Evolutionary conservation across 2,797 vertebrate species (phyloP).

Genomic region (Platalea minor): DNA sequence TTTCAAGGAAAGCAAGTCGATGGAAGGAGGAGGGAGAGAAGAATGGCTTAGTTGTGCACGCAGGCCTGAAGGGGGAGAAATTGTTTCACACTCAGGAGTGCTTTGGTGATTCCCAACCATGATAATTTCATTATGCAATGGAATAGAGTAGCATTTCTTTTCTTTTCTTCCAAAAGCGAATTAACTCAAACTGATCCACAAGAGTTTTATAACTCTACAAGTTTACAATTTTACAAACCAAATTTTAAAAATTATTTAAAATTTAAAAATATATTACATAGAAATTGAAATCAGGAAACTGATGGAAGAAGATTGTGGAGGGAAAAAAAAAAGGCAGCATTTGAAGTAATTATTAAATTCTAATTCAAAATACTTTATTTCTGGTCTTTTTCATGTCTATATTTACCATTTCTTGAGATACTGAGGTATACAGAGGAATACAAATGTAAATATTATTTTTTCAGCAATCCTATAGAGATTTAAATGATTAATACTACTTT

Average conservation of each 20-base stretch:
- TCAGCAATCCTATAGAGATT: neutral
- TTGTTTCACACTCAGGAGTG: neutral
- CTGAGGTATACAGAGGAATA: neutral
- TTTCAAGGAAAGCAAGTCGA: neutral
- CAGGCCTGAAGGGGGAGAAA: neutral
- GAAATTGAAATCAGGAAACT: neutral
- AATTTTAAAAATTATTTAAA: neutral
- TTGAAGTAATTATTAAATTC: neutral
- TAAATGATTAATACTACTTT: neutral
- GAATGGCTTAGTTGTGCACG: neutral
- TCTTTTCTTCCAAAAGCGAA: neutral
- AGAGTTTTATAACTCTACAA: neutral
- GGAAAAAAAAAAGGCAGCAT: neutral
- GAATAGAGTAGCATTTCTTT: neutral
- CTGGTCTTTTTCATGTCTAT: neutral
- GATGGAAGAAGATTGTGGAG: neutral
- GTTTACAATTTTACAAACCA: neutral
- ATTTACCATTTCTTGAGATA: neutral
- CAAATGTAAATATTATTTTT: neutral
- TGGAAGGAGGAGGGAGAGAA: neutral
- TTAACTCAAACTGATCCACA: neutral
- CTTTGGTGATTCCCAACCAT: neutral
- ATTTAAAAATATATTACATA: neutral
- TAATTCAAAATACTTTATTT: neutral
- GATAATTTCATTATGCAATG: neutral